Evolutionary conservation across 2,797 vertebrate genomes (phyloP).

Genomic region (Sebastes itinus): DNA sequence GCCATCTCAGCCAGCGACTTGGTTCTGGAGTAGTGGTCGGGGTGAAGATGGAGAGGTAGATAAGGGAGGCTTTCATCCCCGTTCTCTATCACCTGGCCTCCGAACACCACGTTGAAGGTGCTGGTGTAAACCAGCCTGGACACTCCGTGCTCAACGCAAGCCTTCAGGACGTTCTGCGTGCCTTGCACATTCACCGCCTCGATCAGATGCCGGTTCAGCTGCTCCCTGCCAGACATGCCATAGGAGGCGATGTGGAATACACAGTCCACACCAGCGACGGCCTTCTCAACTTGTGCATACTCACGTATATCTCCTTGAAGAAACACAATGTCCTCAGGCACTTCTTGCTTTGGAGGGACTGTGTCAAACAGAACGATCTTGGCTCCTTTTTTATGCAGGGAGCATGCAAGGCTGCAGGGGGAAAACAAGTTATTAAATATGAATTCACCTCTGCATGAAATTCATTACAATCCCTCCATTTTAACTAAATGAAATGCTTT

Average conservation of each 20-base stretch:
- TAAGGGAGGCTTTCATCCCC: constrained; percentile 94
- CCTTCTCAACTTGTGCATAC: constrained; percentile 82
- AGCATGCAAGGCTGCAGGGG: constrained; percentile 86
- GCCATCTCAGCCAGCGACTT: constrained; percentile 93
- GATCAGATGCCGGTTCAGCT: constrained; percentile 86
- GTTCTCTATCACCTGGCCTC: constrained; percentile 91
- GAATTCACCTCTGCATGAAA: background rate
- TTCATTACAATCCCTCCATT: background rate
- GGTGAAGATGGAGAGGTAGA: constrained; percentile 91
- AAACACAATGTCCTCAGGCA: constrained; percentile 86
- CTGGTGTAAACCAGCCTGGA: constrained; percentile 92
- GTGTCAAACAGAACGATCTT: constrained; percentile 89
- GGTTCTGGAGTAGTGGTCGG: constrained; percentile 95
- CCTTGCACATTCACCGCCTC: constrained; percentile 91
- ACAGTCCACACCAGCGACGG: constrained; percentile 81
- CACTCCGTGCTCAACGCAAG: constrained; percentile 82
- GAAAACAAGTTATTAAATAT: background rate
- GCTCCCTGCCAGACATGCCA: constrained; percentile 96
- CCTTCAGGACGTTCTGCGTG: constrained; percentile 88
- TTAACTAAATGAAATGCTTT: background rate
- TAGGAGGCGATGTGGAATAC: constrained; percentile 95
- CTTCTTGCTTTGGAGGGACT: constrained; percentile 67
- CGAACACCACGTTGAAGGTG: constrained; percentile 95
- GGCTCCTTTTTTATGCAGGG: constrained; percentile 82
- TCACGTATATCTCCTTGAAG: constrained; percentile 85